Evolutionary conservation across 2,797 vertebrate species (phyloP).

Genomic region (Pangasius krempfi): DNA sequence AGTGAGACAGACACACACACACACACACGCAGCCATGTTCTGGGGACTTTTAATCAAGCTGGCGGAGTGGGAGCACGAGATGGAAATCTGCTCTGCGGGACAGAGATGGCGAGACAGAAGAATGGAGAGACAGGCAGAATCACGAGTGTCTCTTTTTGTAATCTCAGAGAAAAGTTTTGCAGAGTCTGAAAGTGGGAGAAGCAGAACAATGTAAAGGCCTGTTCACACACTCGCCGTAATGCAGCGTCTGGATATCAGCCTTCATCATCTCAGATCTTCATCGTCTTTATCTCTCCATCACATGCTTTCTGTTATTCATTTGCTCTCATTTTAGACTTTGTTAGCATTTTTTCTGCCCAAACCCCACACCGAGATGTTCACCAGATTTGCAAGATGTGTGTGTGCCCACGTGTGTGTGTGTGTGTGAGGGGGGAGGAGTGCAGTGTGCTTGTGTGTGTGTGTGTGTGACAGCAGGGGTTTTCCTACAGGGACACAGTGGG

Average conservation of each 20-base stretch:
- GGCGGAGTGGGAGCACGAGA: conserved; percentile 42
- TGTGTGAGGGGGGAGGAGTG: background rate
- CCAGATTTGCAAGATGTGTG: background rate
- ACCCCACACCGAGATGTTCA: background rate
- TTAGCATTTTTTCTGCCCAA: conserved; percentile 60
- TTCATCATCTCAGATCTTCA: background rate
- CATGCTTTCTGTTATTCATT: background rate
- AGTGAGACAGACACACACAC: conserved; percentile 60
- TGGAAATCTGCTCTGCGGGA: conserved; percentile 29
- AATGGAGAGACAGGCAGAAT: conserved; percentile 31
- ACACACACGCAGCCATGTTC: conserved; percentile 56
- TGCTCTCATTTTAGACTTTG: conserved; percentile 32
- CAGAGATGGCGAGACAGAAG: conserved; percentile 25
- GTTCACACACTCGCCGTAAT: conserved; percentile 10
- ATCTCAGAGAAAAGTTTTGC: conserved; percentile 30
- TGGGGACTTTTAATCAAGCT: conserved; percentile 62
- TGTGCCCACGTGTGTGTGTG: conserved; percentile 20
- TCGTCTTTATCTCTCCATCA: background rate
- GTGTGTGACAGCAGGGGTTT: background rate
- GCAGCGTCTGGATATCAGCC: background rate
- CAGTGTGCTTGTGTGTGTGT: conserved; percentile 25
- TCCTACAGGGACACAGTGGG: conserved; percentile 19
- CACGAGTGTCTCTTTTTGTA: conserved; percentile 4
- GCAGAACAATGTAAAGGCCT: conserved; percentile 67
- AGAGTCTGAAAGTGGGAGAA: conserved; percentile 23